Evolutionary conservation across 2,888 invertebrate species (phyloP).

Genomic region (Acronicta psi): DNA sequence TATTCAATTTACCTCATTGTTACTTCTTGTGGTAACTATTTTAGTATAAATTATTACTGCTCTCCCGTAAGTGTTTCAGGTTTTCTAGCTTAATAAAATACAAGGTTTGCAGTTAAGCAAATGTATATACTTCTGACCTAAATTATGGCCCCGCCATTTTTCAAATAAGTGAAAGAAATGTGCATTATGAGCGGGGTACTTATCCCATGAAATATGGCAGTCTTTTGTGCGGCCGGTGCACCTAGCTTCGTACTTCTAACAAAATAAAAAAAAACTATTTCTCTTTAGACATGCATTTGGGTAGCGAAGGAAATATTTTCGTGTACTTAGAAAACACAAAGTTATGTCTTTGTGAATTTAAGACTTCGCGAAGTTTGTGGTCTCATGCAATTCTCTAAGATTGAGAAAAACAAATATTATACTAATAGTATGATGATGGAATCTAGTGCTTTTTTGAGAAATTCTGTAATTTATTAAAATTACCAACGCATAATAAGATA

Average conservation of each 20-base stretch:
- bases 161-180: conserved; percentile 53
- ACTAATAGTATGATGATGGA: too few species aligned
- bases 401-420: too few species aligned
- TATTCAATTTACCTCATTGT: too few species aligned
- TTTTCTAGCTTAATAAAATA: conserved; percentile 18
- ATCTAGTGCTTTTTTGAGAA: too few species aligned
- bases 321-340: conserved; percentile 14
- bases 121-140: conserved; percentile 31
- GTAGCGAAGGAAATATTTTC: conserved; percentile 26
- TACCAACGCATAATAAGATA: too few species aligned
- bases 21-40: too few species aligned
- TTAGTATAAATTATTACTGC: background rate
- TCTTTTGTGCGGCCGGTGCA: conserved; percentile 52
- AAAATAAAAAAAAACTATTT: conserved; percentile 35
- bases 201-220: conserved; percentile 55
- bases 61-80: background rate
- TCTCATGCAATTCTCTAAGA: too few species aligned
- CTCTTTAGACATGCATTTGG: conserved; percentile 19
- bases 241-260: conserved; percentile 30
- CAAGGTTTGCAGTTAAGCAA: conserved; percentile 9
- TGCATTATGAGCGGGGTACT: conserved; percentile 57
- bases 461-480: too few species aligned
- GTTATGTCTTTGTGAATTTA: conserved; percentile 3
- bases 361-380: background rate
- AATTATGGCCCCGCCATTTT: conserved; percentile 49